phyloP scores from a whole-genome alignment of 2,888 invertebrate genomes.

The Drosophila planitibia region DNA sequence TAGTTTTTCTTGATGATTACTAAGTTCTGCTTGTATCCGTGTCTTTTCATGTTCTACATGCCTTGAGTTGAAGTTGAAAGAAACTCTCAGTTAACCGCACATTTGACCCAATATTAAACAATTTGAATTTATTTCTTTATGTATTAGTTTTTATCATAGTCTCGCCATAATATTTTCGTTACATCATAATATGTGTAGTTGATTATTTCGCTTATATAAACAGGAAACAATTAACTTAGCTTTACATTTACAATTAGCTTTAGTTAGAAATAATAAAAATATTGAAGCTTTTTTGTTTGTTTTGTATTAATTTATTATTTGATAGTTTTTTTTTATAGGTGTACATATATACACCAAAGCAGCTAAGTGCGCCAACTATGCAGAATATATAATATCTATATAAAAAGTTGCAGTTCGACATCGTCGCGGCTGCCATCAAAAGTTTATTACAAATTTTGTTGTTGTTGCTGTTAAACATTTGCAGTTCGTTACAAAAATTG shows the following conservation, averaged over 20 bases:
- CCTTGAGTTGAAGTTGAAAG: neutral
- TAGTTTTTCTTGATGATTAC: neutral
- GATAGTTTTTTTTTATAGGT: slow-evolving; percentile 48
- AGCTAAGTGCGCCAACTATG: slow-evolving; percentile 51
- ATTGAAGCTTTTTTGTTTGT: slow-evolving; percentile 70
- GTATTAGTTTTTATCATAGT: slow-evolving; percentile 65
- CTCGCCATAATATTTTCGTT: slow-evolving; percentile 62
- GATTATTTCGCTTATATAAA: slow-evolving; percentile 74
- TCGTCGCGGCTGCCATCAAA: slow-evolving; percentile 35
- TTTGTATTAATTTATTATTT: slow-evolving; percentile 60
- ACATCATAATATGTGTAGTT: slow-evolving; percentile 65
- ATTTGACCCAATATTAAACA: slow-evolving; percentile 5
- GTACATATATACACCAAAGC: slow-evolving; percentile 60
- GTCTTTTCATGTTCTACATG: neutral
- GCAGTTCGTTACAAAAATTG: slow-evolving; percentile 63
- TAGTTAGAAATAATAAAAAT: slow-evolving; percentile 79
- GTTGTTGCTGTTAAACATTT: slow-evolving; percentile 23
- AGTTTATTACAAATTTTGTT: slow-evolving; percentile 21
- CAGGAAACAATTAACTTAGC: slow-evolving; percentile 78
- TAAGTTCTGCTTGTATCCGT: too few relatives aligned
- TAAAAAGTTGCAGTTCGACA: slow-evolving; percentile 55
- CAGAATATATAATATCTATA: slow-evolving; percentile 49
- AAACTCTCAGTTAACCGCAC: neutral
- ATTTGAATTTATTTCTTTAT: slow-evolving; percentile 25
- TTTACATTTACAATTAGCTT: slow-evolving; percentile 74